Evolutionary conservation across 2,113 vertebrate genomes (phyloP).

Genomic region (Dasyprocta punctata): DNA sequence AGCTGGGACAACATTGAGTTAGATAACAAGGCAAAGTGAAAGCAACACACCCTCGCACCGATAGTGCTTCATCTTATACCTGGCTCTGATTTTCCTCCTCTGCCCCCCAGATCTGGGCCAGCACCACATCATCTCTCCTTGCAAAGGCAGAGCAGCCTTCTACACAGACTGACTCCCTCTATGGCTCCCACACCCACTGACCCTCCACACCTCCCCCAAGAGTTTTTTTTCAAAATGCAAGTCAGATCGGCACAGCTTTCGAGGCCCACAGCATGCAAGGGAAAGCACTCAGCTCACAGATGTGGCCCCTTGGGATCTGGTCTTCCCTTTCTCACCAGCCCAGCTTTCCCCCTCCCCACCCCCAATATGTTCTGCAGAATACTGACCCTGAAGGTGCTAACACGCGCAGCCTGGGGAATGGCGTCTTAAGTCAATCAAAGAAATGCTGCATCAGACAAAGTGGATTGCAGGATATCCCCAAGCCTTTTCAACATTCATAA

Average conservation of each 20-base stretch:
- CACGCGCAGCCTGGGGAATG: background rate
- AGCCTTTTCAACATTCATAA: background rate
- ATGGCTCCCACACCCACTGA: background rate
- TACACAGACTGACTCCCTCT: background rate
- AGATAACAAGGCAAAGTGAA: background rate
- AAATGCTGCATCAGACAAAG: background rate
- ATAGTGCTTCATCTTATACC: background rate
- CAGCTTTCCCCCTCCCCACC: background rate
- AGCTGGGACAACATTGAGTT: background rate
- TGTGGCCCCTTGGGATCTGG: rapidly evolving
- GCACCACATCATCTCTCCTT: background rate
- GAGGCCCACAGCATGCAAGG: rapidly evolving
- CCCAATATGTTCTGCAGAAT: background rate
- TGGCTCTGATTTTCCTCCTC: background rate
- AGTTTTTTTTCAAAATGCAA: background rate
- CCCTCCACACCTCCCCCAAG: background rate
- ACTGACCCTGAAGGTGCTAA: background rate
- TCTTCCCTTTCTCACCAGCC: background rate
- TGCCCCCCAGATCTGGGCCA: background rate
- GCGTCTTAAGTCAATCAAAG: background rate
- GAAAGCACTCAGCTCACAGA: rapidly evolving
- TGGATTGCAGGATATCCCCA: background rate
- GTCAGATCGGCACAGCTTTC: background rate
- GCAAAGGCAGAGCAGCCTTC: background rate
- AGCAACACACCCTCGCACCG: background rate